Base-by-base conservation (phyloP, 2,888 invertebrate genomes). In the Perizoma flavofasciatum region DNA sequence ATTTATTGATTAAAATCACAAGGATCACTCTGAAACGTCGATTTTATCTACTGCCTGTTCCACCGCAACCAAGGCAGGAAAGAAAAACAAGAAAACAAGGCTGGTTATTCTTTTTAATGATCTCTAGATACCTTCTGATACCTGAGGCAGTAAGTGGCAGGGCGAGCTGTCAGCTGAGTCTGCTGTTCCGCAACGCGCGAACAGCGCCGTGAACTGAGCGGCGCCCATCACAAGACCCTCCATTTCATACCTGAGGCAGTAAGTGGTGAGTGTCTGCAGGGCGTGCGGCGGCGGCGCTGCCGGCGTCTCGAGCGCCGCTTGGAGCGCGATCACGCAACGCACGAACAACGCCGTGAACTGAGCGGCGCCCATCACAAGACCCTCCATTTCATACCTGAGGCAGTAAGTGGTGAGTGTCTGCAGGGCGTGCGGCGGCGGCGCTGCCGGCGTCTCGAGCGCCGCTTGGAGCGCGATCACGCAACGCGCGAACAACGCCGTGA, bases 261-360 rank as follows among this genome's bases (percentile, higher is more conserved):
- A 93, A 1, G 94, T 92, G 56, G 94, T 85, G 51, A 95, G 87
- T 49, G 93, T 92, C 32, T 92, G 83, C 10, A 91, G 81, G 49
- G 91, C 92, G 61, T 90, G 91, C 59, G 81, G 73, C 35, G 87
- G 55, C 66, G 72, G 74, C 78, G 40, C 83, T 62, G 63, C 64
- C 49, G 71, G 63, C 9, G 88, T 82, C 67, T 79, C 77, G 2
- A 93, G 80, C 61, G 93, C 92, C n/a, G 79, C 82, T 77, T 92
- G 93, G 68, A 94, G 85, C 63, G 94, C 88, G 5, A 94, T 87
- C 77, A 95, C 95, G 45, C 94, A 94, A 44, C 96, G 95, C 64
- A 96, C 95, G 77, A 96, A 97, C 63, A 96, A 89, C 9, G 96
- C 95, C 49, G 96, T 95, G 82, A 97, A 97, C 78, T 96, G 95